Conservation (phyloP, 2,797 vertebrate species). For the Falco columbarius region DNA sequence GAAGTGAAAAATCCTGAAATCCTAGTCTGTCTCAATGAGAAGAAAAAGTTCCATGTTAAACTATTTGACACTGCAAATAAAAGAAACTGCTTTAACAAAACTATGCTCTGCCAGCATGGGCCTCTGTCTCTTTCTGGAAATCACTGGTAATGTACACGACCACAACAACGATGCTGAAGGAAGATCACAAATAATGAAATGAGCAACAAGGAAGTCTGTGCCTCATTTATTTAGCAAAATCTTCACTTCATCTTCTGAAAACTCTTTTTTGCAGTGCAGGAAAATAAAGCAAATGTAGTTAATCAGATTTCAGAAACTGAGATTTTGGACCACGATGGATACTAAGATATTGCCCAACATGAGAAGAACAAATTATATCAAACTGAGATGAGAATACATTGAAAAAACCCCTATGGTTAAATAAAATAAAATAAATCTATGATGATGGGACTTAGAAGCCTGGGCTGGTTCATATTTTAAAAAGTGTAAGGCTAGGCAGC, state of each 20-base stretch:
- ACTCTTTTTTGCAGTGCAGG: background rate
- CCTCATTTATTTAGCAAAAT: background rate
- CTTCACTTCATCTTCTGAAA: background rate
- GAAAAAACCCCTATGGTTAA: background rate
- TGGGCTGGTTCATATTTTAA: background rate
- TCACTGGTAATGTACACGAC: background rate
- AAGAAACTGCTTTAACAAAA: constrained; percentile 11
- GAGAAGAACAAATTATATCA: background rate
- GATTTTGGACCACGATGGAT: background rate
- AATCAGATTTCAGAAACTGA: background rate
- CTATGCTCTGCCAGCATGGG: background rate
- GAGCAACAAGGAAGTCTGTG: background rate
- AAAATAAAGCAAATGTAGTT: background rate
- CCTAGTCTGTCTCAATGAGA: background rate
- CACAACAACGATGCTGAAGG: background rate
- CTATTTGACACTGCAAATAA: constrained; percentile 13
- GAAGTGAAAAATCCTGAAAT: constrained; percentile 14
- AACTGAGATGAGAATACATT: background rate
- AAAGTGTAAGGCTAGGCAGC: background rate
- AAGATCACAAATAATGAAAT: background rate
- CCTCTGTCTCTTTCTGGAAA: constrained; percentile 10
- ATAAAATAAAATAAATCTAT: background rate
- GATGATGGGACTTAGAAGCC: background rate
- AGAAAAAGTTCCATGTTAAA: constrained; percentile 13
- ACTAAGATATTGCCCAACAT: background rate